A percentile compares a stretch with the other conserved stretches of the same genome.
These are phyloP conservation scores for Xestia rhomboidea DNA, from an alignment of 2,888 invertebrate species.

Conservation along the genomic window DNA sequence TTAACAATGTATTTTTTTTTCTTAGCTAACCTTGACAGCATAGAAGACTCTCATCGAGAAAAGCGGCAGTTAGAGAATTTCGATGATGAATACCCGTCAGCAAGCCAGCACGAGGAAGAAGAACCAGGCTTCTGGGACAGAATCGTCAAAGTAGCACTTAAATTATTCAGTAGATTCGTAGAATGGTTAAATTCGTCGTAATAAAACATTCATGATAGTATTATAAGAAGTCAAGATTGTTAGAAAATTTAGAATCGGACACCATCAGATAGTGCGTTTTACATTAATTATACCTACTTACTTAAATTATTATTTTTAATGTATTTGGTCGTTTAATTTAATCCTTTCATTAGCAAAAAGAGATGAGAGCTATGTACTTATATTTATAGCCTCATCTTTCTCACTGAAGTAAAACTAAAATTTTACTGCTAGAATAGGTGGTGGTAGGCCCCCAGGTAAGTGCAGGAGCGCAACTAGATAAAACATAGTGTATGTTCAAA, in stretches of 20 bases:
- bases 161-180: conserved; percentile 84
- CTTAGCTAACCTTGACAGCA: conserved; percentile 66
- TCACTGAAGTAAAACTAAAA: background rate
- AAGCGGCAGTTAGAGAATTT: conserved; percentile 84
- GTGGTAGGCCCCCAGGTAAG: background rate
- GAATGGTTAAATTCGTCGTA: conserved; percentile 86
- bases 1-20: background rate
- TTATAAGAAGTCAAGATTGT: background rate
- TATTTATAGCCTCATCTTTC: background rate
- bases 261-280: background rate
- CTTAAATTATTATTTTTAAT: conserved; percentile 31
- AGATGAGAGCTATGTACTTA: background rate
- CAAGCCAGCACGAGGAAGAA: conserved; percentile 79
- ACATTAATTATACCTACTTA: conserved; percentile 17
- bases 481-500: background rate
- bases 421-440: background rate
- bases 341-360: background rate
- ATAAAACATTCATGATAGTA: background rate
- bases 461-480: background rate
- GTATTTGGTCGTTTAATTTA: conserved; percentile 24
- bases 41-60: conserved; percentile 62
- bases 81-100: conserved; percentile 79
- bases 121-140: conserved; percentile 87
- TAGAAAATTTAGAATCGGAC: background rate
- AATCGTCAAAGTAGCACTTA: conserved; percentile 85